Conservation (phyloP, 2,888 invertebrate genomes). For the Eilema depressum region DNA sequence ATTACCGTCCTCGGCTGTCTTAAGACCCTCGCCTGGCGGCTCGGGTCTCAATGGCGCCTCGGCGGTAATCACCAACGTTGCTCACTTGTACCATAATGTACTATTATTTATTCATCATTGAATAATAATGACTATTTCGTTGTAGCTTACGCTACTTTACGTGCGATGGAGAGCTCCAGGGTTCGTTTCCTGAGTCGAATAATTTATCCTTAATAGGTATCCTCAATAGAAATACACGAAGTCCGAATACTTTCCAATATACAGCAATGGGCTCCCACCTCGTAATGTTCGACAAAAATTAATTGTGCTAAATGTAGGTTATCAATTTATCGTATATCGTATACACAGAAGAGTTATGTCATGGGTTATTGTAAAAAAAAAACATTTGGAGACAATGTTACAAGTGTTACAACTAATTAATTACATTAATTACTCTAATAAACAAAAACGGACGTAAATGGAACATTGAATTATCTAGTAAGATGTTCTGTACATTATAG, state of each 20-base stretch:
- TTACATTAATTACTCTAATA: background rate
- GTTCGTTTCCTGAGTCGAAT: background rate
- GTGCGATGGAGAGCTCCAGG: background rate
- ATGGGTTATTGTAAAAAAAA: background rate
- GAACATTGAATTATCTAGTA: constrained; percentile 13
- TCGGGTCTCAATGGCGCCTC: too few relatives aligned
- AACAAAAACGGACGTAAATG: background rate
- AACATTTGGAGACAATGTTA: background rate
- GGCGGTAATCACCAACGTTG: too few relatives aligned
- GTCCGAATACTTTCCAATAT: too few relatives aligned
- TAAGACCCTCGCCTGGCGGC: too few relatives aligned
- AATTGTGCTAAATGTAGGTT: background rate
- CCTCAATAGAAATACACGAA: background rate
- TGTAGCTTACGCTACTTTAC: background rate
- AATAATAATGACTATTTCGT: background rate
- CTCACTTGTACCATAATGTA: too few relatives aligned
- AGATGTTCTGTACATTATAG: constrained; percentile 11
- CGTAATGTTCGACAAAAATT: background rate
- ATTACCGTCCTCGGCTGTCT: too few relatives aligned
- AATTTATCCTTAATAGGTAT: background rate
- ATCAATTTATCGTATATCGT: too few relatives aligned
- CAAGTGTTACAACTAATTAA: background rate
- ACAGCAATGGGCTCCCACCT: too few relatives aligned
- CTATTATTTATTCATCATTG: background rate
- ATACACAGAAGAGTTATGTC: background rate